These are phyloP conservation scores for Hiodon tergisus DNA, from an alignment of 2,113 vertebrate species.

Conservation along the genomic window DNA sequence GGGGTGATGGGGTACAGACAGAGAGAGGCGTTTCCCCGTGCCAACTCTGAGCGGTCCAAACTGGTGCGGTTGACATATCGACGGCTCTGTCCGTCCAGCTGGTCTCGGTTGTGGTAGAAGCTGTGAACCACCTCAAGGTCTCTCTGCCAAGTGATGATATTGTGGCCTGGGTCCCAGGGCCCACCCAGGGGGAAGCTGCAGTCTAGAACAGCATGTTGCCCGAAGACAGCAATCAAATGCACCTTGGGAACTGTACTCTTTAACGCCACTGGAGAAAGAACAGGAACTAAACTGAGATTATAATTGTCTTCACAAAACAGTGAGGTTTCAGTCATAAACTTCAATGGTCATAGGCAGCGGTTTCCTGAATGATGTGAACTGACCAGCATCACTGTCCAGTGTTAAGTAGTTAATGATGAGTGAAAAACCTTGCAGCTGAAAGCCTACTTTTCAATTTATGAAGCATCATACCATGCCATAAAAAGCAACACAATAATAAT, in stretches of 20 bases:
- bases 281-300: too few species aligned
- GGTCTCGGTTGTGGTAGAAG: constrained; percentile 38
- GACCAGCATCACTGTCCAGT: too few species aligned
- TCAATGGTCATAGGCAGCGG: too few species aligned
- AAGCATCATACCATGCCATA: too few species aligned
- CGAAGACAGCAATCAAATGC: constrained; percentile 13
- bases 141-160: constrained; percentile 43
- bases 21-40: constrained; percentile 44
- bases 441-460: too few species aligned
- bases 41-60: constrained; percentile 35
- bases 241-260: constrained; percentile 32
- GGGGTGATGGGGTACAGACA: constrained; percentile 29
- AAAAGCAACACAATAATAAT: too few species aligned
- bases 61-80: constrained; percentile 38
- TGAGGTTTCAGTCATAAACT: too few species aligned
- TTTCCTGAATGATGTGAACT: too few species aligned
- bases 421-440: too few species aligned
- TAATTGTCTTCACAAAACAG: too few species aligned
- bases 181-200: constrained; percentile 35
- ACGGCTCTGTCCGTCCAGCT: constrained; percentile 32
- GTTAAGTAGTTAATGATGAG: too few species aligned
- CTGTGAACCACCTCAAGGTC: constrained; percentile 41
- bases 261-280: constrained; percentile 31
- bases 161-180: constrained; percentile 9
- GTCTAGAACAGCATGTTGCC: constrained; percentile 24